Evolutionary conservation across 2,888 invertebrate species (phyloP).

Genomic region (Platycheirus rosarum): DNA sequence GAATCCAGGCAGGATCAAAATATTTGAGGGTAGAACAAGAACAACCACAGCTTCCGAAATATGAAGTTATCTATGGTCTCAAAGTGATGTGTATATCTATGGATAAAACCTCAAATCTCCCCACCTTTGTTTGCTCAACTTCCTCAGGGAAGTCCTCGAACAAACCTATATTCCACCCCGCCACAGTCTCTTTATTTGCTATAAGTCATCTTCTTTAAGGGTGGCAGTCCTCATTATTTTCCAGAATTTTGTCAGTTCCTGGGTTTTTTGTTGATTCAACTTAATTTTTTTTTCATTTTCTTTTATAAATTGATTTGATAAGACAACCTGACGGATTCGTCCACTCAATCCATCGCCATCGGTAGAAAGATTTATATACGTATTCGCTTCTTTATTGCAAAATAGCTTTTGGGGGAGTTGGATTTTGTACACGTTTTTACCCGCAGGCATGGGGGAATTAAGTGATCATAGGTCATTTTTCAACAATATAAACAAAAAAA

Average conservation of each 20-base stretch:
- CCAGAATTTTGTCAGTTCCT: slow-evolving; percentile 50
- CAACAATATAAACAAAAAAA: slow-evolving; percentile 42
- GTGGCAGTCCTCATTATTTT: slow-evolving; percentile 66
- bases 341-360: slow-evolving; percentile 42
- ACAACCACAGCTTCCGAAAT: slow-evolving; percentile 11
- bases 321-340: slow-evolving; percentile 73
- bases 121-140: slow-evolving; percentile 18
- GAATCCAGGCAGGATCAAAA: slow-evolving; percentile 13
- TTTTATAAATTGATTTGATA: slow-evolving; percentile 73
- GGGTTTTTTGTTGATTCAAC: slow-evolving; percentile 60
- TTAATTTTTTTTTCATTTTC: slow-evolving; percentile 47
- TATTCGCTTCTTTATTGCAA: slow-evolving; percentile 26
- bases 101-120: slow-evolving; percentile 30
- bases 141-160: slow-evolving; percentile 15
- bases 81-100: slow-evolving; percentile 44
- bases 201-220: slow-evolving; percentile 47
- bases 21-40: background rate
- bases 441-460: slow-evolving; percentile 23
- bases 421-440: slow-evolving; percentile 6
- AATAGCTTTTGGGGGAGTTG: slow-evolving; percentile 32
- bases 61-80: slow-evolving; percentile 48
- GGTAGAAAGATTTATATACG: slow-evolving; percentile 30
- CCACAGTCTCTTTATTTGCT: background rate
- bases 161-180: background rate
- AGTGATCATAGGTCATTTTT: slow-evolving; percentile 73